A percentile compares a stretch with the other conserved stretches of the same genome.
These are phyloP conservation scores for Siphamia tubifer DNA, from an alignment of 2,113 vertebrate genomes.

Conservation along the genomic window DNA sequence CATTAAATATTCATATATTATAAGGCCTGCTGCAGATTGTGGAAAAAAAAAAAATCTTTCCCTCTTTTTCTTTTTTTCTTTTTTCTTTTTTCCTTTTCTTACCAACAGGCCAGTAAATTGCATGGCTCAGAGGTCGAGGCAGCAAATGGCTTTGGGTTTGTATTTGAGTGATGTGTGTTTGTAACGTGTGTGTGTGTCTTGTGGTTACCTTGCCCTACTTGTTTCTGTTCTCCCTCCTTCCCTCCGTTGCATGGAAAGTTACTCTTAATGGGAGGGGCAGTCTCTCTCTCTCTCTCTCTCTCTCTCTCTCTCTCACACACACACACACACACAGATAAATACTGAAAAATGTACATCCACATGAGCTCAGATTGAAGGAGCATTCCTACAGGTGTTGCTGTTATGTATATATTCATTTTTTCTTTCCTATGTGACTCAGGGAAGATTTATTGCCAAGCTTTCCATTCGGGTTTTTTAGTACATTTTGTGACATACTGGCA, in stretches of 20 bases:
- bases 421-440: slow-evolving; percentile 32
- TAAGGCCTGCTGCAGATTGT: not conserved
- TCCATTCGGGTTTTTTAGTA: slow-evolving; percentile 20
- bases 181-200: slow-evolving; percentile 1
- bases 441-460: slow-evolving; percentile 32
- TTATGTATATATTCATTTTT: not conserved
- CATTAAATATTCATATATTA: slow-evolving; percentile 3
- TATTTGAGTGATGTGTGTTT: not conserved
- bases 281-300: not conserved
- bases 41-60: slow-evolving; percentile 23
- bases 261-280: slow-evolving; percentile 46
- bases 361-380: not conserved
- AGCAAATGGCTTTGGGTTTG: not conserved
- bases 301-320: not conserved
- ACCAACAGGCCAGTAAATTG: not conserved
- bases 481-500: not conserved
- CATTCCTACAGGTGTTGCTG: slow-evolving; percentile 21
- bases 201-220: slow-evolving; percentile 19
- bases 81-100: not conserved
- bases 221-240: slow-evolving; percentile 33
- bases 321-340: slow-evolving; percentile 4
- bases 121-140: not conserved
- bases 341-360: not conserved
- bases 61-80: not conserved
- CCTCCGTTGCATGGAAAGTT: slow-evolving; percentile 44